phyloP scores from a whole-genome alignment of 2,113 vertebrate genomes.

The Haemorhous mexicanus region DNA sequence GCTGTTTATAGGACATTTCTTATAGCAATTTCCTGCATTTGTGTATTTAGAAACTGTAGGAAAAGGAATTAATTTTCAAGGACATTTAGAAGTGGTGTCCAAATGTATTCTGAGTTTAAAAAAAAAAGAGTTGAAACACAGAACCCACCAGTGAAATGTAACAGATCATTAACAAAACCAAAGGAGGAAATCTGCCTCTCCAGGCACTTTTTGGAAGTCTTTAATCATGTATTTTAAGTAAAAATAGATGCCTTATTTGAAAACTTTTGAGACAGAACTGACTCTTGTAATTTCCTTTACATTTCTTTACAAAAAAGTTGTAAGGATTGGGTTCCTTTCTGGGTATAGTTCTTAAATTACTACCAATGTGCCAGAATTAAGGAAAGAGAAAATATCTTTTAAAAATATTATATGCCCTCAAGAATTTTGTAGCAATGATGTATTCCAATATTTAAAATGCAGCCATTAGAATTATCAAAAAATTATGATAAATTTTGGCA shows the following conservation, averaged over 20 bases:
- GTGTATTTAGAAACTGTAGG: not conserved
- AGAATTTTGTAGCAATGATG: not conserved
- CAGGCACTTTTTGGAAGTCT: not conserved
- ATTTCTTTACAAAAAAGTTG: not conserved
- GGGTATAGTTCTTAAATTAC: not conserved
- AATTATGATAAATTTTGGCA: fast-evolving
- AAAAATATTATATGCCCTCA: not conserved
- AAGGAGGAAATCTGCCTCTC: not conserved
- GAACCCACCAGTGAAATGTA: not conserved
- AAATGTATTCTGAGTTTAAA: not conserved
- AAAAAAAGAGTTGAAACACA: not conserved
- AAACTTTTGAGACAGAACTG: not conserved
- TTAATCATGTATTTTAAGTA: not conserved
- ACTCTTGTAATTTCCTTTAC: not conserved
- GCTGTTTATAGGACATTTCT: not conserved
- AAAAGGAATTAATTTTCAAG: not conserved
- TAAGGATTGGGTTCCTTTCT: not conserved
- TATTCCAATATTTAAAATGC: not conserved
- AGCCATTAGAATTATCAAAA: not conserved
- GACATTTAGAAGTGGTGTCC: not conserved
- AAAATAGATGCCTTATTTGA: not conserved
- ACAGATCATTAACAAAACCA: not conserved
- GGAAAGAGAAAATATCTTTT: not conserved
- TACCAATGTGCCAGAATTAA: not conserved
- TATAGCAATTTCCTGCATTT: slow-evolving; percentile 19